Conservation (phyloP, 2,113 vertebrate genomes). For the Cyanocitta stelleri region DNA sequence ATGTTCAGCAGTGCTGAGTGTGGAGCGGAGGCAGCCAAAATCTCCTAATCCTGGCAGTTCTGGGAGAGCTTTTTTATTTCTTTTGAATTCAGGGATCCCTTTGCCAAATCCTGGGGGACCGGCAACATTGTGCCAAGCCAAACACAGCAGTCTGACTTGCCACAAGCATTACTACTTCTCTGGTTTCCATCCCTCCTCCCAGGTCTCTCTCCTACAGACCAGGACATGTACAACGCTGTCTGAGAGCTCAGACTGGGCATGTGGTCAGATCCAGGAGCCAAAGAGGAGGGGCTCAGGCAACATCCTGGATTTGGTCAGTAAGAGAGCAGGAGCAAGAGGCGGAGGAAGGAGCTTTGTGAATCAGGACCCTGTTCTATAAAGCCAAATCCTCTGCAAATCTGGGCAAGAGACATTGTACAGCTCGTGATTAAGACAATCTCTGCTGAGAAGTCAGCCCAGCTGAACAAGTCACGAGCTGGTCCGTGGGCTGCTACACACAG, state of each 20-base stretch:
- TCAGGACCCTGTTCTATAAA: neutral
- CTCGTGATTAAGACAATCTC: neutral
- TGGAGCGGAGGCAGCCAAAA: accelerated
- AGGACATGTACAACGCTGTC: neutral
- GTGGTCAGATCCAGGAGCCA: neutral
- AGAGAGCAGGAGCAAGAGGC: neutral
- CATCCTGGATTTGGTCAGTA: neutral
- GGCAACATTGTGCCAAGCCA: neutral
- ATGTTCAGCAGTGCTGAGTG: neutral
- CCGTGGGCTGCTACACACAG: neutral
- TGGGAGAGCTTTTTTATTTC: neutral
- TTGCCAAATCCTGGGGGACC: neutral
- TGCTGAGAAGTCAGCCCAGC: neutral
- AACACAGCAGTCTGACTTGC: neutral
- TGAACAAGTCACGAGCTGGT: neutral
- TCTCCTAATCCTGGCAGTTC: neutral
- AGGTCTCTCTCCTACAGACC: neutral
- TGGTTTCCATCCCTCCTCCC: neutral
- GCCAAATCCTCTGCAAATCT: slow-evolving; percentile 26
- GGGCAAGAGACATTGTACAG: neutral
- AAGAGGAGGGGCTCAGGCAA: neutral
- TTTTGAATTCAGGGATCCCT: neutral
- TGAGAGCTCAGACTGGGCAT: neutral
- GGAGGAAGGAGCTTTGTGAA: neutral
- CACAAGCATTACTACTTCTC: accelerated